phyloP scores from a whole-genome alignment of 2,113 vertebrate species.

The Psittacula cyanocephala region DNA sequence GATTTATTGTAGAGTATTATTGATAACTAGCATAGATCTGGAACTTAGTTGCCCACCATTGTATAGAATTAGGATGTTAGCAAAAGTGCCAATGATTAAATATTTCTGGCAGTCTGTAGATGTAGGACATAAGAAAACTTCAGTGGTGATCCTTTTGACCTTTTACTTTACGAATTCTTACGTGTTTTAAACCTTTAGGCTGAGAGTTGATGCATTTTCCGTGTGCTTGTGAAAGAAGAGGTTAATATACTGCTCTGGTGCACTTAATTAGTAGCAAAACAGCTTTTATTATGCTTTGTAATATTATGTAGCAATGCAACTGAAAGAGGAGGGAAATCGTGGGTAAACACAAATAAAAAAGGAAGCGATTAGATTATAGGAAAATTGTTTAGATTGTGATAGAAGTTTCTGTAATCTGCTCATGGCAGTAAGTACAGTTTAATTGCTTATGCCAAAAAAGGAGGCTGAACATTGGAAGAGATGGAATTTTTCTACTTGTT shows the following conservation, averaged over 20 bases:
- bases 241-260: not conserved
- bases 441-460: constrained; percentile 56
- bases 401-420: constrained; percentile 52
- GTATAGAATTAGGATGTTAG: not conserved
- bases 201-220: not conserved
- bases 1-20: not conserved
- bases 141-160: not conserved
- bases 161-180: not conserved
- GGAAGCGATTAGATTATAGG: constrained; percentile 32
- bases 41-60: not conserved
- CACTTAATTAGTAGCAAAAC: constrained; percentile 6
- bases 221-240: not conserved
- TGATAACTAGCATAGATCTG: not conserved
- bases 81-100: not conserved
- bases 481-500: constrained; percentile 46
- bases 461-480: not conserved
- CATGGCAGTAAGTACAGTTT: constrained; percentile 41
- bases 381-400: constrained; percentile 43
- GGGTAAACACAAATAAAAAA: constrained; percentile 54
- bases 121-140: not conserved
- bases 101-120: not conserved
- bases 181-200: not conserved
- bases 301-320: not conserved
- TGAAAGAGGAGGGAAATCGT: constrained; percentile 9
- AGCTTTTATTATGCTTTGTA: constrained; percentile 31